Percentiles rank a stretch among this genome's conserved stretches.
phyloP scores from a whole-genome alignment of 2,797 vertebrate species.

The Clarias fuscus region DNA sequence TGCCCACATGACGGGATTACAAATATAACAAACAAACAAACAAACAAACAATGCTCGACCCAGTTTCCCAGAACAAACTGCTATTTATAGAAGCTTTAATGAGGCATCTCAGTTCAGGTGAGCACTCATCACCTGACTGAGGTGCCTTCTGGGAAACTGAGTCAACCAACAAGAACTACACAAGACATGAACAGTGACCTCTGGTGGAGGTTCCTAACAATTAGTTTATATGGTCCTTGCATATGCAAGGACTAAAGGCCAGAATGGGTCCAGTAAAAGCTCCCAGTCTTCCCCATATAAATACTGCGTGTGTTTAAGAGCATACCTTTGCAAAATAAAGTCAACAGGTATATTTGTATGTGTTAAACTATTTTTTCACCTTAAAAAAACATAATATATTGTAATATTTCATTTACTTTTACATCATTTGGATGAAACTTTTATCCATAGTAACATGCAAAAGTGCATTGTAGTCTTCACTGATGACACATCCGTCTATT shows the following conservation, averaged over 20 bases:
- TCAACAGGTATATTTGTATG: not conserved
- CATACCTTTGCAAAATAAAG: not conserved
- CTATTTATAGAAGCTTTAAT: no score
- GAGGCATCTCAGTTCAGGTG: no score
- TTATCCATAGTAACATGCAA: not conserved
- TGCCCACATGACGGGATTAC: no score
- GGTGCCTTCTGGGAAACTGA: no score
- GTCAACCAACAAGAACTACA: no score
- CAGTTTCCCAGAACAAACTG: no score
- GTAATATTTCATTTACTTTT: not conserved
- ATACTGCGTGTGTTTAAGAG: not conserved
- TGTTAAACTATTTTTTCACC: not conserved
- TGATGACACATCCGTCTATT: not conserved
- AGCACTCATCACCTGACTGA: no score
- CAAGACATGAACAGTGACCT: no score
- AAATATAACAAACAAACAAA: no score
- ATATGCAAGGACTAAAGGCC: not conserved
- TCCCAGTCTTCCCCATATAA: not conserved
- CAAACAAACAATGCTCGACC: no score
- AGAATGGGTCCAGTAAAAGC: not conserved
- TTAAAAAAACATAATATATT: not conserved
- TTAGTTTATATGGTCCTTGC: no score
- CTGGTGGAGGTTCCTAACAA: no score
- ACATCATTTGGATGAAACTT: not conserved
- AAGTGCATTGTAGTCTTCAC: not conserved